Evolutionary conservation across 2,888 invertebrate genomes (phyloP), one percentile per base, ranked within the genome.

Genomic region (Melanchra persicariae): DNA sequence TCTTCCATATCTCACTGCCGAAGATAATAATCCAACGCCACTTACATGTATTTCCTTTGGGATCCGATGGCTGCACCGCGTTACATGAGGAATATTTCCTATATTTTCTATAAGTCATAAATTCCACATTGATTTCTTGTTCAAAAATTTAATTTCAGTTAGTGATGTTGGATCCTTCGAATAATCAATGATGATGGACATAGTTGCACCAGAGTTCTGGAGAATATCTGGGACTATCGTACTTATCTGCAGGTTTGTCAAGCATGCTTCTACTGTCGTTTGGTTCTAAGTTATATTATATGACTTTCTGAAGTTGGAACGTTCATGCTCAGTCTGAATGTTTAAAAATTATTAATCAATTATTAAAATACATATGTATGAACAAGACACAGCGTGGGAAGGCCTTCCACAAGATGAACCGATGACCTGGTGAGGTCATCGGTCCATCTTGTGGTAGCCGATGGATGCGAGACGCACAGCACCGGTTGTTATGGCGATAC

Each of bases 1-100:
- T 47, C 59, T 64, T 64, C 68, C 59, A 85, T 79, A 83, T 74
- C 70, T 81, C 74, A 69, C 67, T 68, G 64, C 43, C 54, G 34
- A 62, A 74, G 83, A 85, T 83, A 85, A 85, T 83, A 85, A 81
- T 72, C 61, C 74, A 67, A 74, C 68, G 49, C 60, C 82, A 86
- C 85, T 86, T 79, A 69, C 64, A 63, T 30, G 57, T 76, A 85
- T 86, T 86, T 86, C 85, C 83, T 79, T 58, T 51, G 85, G 86
- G 85, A 75, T 24, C 47, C 40, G 43, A 62, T 66, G 49, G 82
- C 26, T 78, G 82, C 82, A 82, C 47, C 63, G 47, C 40, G 52
- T 63, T 60, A 71, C 47, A 60, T 64, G 34, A 54, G 49, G 51
- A 62, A 82, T 78, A 68, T 74, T 57, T 57, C 57, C 37, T 57